Conservation (phyloP, 1,140 invertebrate species). For the Caenorhabditis latens region DNA sequence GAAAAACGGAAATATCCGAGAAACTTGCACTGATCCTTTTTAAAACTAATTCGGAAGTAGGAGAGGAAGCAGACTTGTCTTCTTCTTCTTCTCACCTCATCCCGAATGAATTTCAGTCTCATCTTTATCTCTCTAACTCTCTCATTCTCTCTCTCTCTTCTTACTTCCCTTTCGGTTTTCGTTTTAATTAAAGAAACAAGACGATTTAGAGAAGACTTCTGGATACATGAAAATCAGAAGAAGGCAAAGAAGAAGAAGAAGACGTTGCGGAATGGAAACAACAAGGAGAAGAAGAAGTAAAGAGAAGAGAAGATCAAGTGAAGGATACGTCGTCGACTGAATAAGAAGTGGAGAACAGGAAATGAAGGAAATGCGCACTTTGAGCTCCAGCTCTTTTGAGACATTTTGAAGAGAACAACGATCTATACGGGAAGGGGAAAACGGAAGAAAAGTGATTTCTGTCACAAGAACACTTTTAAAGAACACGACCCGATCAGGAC, state of each 20-base stretch:
- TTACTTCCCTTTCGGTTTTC: neutral
- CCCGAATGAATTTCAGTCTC: neutral
- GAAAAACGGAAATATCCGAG: neutral
- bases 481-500: no score
- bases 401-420: slow-evolving; percentile 35
- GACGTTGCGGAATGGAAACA: neutral
- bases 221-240: slow-evolving; percentile 20
- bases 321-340: slow-evolving; percentile 14
- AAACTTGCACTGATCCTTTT: neutral
- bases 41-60: neutral
- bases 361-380: slow-evolving; percentile 32
- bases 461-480: neutral
- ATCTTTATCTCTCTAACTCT: neutral
- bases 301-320: slow-evolving; percentile 8
- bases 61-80: neutral
- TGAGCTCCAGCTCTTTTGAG: slow-evolving; percentile 11
- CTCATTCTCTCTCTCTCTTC: neutral
- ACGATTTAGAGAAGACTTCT: neutral
- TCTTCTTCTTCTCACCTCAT: neutral
- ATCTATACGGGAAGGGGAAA: neutral
- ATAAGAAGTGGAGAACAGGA: slow-evolving; percentile 17
- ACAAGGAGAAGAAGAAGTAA: neutral
- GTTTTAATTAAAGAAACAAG: slow-evolving; percentile 27
- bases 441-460: neutral
- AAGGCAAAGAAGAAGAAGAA: neutral